phyloP scores from a whole-genome alignment of 2,113 vertebrate species.

The Pardalotus punctatus region DNA sequence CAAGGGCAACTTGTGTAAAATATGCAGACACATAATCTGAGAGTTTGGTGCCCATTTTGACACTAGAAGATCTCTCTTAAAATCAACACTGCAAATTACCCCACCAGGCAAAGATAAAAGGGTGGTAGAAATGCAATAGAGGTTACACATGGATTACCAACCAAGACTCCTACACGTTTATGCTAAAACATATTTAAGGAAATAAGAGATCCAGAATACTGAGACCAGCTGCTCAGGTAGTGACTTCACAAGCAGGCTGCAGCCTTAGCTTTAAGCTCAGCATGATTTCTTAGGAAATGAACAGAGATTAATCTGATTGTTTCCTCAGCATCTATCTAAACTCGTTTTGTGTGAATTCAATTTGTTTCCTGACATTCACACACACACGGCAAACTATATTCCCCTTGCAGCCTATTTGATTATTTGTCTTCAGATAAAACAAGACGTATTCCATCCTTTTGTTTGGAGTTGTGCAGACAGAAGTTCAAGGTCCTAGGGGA shows the following conservation, averaged over 20 bases:
- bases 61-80: neutral
- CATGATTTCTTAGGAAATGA: neutral
- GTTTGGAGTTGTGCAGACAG: neutral
- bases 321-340: neutral
- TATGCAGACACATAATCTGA: neutral
- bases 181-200: neutral
- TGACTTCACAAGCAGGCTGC: neutral
- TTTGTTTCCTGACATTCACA: neutral
- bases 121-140: neutral
- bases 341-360: neutral
- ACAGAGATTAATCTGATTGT: neutral
- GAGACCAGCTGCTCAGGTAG: neutral
- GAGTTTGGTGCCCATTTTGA: neutral
- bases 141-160: neutral
- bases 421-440: neutral
- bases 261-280: neutral
- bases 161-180: neutral
- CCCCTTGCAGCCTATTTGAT: neutral
- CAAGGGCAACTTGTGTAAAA: no score
- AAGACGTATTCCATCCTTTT: neutral
- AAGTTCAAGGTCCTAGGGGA: neutral
- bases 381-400: neutral
- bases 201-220: neutral
- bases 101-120: neutral
- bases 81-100: neutral